Evolutionary conservation across 2,797 vertebrate genomes (phyloP), one percentile per base, ranked within the genome.

Genomic region (Arctocebus calabarensis): DNA sequence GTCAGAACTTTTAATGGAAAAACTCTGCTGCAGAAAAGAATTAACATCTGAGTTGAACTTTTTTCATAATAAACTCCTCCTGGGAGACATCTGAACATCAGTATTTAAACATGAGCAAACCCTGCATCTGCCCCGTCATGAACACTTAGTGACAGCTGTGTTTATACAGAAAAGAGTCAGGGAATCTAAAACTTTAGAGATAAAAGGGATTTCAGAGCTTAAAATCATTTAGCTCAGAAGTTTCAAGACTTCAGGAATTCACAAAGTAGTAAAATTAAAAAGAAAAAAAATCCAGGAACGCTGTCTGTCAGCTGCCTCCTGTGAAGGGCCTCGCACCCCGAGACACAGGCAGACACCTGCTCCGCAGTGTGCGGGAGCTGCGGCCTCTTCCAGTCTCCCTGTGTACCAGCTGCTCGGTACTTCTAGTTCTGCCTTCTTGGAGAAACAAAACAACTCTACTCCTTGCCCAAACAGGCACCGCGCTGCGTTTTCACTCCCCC

Each of bases 401-500:
- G 52, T 5, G 10, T 43, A 57, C 22, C 11, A 8, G 29, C 48
- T 17, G 10, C 79, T 45, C 66, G 8, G 1, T 23, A 13, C 7
- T 19, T 19, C 59, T 78, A 48, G 23, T 68, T 48, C 77, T 37
- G 27, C 37, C 34, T 61, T 52, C 64, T 16, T 16, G 43, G 45
- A 45, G 62, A 27, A 37, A 83, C 3, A 23, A 4, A 19, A 68
- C n/a, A 7, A 9, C 20, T 45, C 40, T 29, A 5, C 8, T 81
- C 20, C 45, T 74, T 61, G 25, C 52, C 37, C 43, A 16, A 52
- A 73, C 20, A 70, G 90, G 45, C 12, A 9, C 7, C 0, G 17
- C 3, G 1, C 19, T 0, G 0, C 1, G 13, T 3, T 34, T 32
- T 8, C 59, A 29, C 74, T 16, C 19, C 62, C 37, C 13, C 1